A percentile compares a stretch with the other conserved stretches of the same genome.
Evolutionary conservation across 1,140 invertebrate genomes (phyloP).

Genomic region (Anagrus nilaparvatae): DNA sequence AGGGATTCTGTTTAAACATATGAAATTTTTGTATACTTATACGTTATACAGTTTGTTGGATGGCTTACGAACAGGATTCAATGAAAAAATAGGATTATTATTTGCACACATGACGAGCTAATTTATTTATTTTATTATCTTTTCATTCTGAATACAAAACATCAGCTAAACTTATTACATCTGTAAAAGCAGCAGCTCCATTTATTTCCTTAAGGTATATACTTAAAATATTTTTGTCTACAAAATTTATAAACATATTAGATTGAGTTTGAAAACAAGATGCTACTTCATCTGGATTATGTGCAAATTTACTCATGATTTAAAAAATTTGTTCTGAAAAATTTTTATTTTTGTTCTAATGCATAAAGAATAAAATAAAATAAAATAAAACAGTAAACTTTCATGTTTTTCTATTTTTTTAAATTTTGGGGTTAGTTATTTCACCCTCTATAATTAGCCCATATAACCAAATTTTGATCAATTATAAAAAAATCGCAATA

Average conservation of each 20-base stretch:
- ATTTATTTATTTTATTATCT: slow-evolving; percentile 31
- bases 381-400: no score
- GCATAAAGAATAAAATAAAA: no score
- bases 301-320: slow-evolving; percentile 46
- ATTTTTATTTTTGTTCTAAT: no score
- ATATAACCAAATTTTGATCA: no score
- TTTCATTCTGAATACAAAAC: slow-evolving; percentile 55
- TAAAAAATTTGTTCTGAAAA: no score
- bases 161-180: slow-evolving; percentile 53
- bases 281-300: slow-evolving; percentile 53
- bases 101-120: slow-evolving; percentile 55
- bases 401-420: no score
- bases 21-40: no score
- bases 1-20: no score
- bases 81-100: slow-evolving; percentile 51
- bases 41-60: slow-evolving; percentile 28
- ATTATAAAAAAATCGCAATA: no score
- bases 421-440: no score
- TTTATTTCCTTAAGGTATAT: slow-evolving; percentile 52
- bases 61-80: slow-evolving; percentile 60
- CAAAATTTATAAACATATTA: slow-evolving; percentile 51
- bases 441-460: no score
- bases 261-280: slow-evolving; percentile 54
- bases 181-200: slow-evolving; percentile 46
- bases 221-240: slow-evolving; percentile 63